Percentiles rank a stretch among this genome's conserved stretches.
These are phyloP conservation scores for Amphiura filiformis DNA, from an alignment of 35 echinoderm and acorn worm species.

Conservation along the genomic window DNA sequence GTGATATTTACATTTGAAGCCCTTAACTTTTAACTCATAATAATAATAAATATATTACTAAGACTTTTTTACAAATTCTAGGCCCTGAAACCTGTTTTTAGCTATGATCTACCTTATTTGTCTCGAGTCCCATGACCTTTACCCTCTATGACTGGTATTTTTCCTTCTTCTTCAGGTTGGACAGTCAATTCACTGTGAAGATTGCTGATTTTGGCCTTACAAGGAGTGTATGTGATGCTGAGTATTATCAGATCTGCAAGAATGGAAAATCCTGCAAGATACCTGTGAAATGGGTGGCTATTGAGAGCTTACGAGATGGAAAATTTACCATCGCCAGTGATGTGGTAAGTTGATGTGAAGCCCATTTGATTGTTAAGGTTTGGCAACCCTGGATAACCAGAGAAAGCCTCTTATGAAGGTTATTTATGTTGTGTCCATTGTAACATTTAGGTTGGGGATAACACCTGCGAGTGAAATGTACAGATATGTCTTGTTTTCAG, in stretches of 20 bases:
- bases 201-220: background rate
- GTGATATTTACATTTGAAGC: too few species aligned
- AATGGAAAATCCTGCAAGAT: constrained; percentile 2
- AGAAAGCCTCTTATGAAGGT: background rate
- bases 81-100: too few species aligned
- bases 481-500: background rate
- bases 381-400: too few species aligned
- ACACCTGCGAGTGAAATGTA: background rate
- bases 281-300: constrained; percentile 44
- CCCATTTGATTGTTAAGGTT: too few species aligned
- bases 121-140: too few species aligned
- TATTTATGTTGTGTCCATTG: background rate
- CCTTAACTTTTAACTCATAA: too few species aligned
- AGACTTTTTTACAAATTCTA: too few species aligned
- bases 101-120: background rate
- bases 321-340: constrained; percentile 36
- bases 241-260: background rate
- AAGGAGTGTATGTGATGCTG: background rate
- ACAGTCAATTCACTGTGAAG: background rate
- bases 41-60: too few species aligned
- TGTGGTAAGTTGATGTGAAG: constrained; percentile 39
- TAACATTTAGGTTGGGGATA: background rate
- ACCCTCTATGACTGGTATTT: too few species aligned
- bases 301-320: constrained; percentile 18
- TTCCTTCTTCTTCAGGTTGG: background rate